Conservation (phyloP, 2,888 invertebrate species). For the Rutpela maculata region DNA sequence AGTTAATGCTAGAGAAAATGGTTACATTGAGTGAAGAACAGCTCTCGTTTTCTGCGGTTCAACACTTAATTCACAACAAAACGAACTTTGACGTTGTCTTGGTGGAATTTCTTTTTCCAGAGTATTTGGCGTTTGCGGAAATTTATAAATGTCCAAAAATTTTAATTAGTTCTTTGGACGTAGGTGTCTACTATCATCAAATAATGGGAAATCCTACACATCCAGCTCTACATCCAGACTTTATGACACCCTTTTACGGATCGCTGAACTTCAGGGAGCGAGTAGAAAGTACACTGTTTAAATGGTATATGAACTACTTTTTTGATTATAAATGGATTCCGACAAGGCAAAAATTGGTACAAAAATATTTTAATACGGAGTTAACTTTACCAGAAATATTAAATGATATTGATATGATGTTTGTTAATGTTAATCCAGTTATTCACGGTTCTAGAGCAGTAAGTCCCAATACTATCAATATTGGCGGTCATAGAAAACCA, state of each 20-base stretch:
- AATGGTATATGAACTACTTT: not conserved
- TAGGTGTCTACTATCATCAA: too few relatives aligned
- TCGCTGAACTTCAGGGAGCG: too few relatives aligned
- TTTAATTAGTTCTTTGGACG: too few relatives aligned
- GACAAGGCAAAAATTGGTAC: not conserved
- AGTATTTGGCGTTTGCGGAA: constrained; percentile 52
- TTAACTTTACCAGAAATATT: not conserved
- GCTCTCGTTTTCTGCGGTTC: not conserved
- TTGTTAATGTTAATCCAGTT: constrained; percentile 14
- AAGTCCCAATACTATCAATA: constrained; percentile 12
- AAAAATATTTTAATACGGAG: not conserved
- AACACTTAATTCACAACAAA: not conserved
- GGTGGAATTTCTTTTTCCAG: constrained; percentile 50
- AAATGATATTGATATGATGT: constrained; percentile 6
- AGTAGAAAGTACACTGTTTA: too few relatives aligned
- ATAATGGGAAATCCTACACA: too few relatives aligned
- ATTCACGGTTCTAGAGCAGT: not conserved
- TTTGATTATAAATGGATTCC: not conserved
- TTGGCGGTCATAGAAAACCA: constrained; percentile 5
- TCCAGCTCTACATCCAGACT: too few relatives aligned
- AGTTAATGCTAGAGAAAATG: too few relatives aligned
- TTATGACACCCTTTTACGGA: too few relatives aligned
- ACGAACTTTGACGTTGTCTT: constrained; percentile 58
- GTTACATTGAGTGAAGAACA: not conserved
- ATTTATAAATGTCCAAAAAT: not conserved